Base-by-base conservation (phyloP, 2,888 invertebrate species). In the Tanypteryx hageni region DNA sequence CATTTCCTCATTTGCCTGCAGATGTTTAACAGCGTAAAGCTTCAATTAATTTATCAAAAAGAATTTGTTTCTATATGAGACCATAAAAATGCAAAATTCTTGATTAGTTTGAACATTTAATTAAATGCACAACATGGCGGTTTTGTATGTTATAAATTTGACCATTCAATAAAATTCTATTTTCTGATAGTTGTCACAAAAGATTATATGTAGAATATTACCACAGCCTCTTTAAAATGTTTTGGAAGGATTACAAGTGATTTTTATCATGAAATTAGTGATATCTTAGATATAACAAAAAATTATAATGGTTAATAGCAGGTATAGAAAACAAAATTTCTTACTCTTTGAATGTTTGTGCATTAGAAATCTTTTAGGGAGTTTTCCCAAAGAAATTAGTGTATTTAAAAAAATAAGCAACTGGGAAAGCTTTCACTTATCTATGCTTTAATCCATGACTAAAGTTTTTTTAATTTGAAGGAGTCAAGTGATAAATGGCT, bases 161-260 rank as follows among this genome's bases (percentile, higher is more conserved):
- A 89, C 44, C 89, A 61, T 64, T 31, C 16, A 89, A 86, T 59
- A 22, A 86, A 89, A 89, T 89, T 44, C 64, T 89, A 57, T 57
- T 89, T 76, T 89, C 68, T 44, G 18, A 64, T 44, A 27, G 18
- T 18, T 64, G 10, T 11, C 64, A 59, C 59, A 31, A 89, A 89
- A 64, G 27, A n/a, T 64, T 89, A 64, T 68, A 59, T 14, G 61
- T 61, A 86, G 13, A 89, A 89, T 89, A 89, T 61, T 64, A 89
- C 89, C 89, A 89, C 89, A 89, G 89, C 89, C 89, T 27, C 89
- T 89, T 86, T 68, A 68, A 68, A 89, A 89, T 61, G n/a, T 89
- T 68, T 27, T 61, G 61, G 89, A 89, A 89, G 86, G 89, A 89
- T 89, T 89, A 83, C 57, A 57, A 83, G 44, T 68, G 31, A 89